phyloP scores from a whole-genome alignment of 2,113 vertebrate species.

The Tetraodon nigroviridis region DNA sequence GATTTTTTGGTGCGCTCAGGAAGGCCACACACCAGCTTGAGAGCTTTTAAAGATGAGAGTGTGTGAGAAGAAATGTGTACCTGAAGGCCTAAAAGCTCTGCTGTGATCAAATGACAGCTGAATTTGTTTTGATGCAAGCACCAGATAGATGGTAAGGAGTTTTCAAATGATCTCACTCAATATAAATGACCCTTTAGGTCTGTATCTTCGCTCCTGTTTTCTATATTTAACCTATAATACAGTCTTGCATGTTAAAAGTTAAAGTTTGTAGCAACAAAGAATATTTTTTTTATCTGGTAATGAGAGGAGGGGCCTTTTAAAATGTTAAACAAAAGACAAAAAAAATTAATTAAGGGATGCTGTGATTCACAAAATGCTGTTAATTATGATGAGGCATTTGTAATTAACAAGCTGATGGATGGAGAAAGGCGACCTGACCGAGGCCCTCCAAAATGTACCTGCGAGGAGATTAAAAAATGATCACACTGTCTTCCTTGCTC shows the following conservation, averaged over 20 bases:
- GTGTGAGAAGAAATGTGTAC: constrained; percentile 17
- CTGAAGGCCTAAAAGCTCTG: constrained; percentile 34
- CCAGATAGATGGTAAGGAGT: constrained; percentile 18
- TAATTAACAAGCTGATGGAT: constrained; percentile 60
- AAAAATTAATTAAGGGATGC: constrained; percentile 59
- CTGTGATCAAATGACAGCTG: constrained; percentile 53
- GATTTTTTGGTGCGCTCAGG: constrained; percentile 26
- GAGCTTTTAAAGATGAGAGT: constrained; percentile 36
- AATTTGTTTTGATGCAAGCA: constrained; percentile 29
- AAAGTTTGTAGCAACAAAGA: constrained; percentile 46
- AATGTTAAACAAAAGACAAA: constrained; percentile 59
- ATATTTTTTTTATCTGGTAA: constrained; percentile 39
- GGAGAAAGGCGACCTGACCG: constrained; percentile 57
- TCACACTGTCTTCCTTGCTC: constrained; percentile 44
- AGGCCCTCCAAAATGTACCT: constrained; percentile 61
- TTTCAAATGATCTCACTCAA: constrained; percentile 40
- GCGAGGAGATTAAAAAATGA: constrained; percentile 54
- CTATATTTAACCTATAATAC: constrained; percentile 8
- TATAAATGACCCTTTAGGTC: constrained; percentile 11
- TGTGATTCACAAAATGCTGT: constrained; percentile 48
- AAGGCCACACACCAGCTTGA: constrained; percentile 26
- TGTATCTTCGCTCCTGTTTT: background rate
- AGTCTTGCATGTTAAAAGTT: constrained; percentile 16
- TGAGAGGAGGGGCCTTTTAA: constrained; percentile 30
- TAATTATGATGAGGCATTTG: constrained; percentile 67